Base-by-base conservation (phyloP, 1,140 invertebrate genomes). In the Tetramorium simillimum region DNA sequence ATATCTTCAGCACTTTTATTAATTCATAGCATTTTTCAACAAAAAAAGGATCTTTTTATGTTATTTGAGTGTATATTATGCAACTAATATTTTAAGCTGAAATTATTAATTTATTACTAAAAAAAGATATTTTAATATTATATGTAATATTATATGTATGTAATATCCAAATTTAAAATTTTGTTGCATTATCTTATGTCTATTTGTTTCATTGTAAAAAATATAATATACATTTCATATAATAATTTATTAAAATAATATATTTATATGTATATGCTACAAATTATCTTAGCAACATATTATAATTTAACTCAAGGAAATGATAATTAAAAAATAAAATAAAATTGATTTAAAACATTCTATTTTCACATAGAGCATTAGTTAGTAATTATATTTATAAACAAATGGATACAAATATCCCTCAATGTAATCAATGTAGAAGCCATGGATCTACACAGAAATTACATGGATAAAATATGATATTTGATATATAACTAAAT, bases 241-340 rank as follows among this genome's bases (percentile, higher is more conserved):
- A n/a, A 58, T 58, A 40, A 77, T 40, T 62, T 46, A 77, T 46
- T 72, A 60, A 76, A 58, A 75, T 40, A 58, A 76, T 65, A 65
- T 65, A 60, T 76, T 24, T 76, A 18, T 37, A 56, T 53, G 51
- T 49, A 14, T 58, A 40, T 53, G 10, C 5, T 53, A 21, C 0
- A 0, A 33, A 37, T n/a, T 77, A 63, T 65, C 3, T 63, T 33
- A 65, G 6, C n/a, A 67, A 80, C 21, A 67, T 78, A 37, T 80
- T 63, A 78, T 0, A 16, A 10, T 58, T 28, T 63, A 46, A 78
- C 3, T 33, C 3, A 62, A 63, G 63, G 18, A 63, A 1, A 28
- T 62, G 12, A 63, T 49, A 65, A 78, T 49, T 51, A 78, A 46
- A 46, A 40, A 58, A 37, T 37, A 80, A 67, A 65, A 46, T 80